These are phyloP conservation scores for Sinocyclocheilus anshuiensis DNA, from an alignment of 2,113 vertebrate genomes.

Conservation along the genomic window DNA sequence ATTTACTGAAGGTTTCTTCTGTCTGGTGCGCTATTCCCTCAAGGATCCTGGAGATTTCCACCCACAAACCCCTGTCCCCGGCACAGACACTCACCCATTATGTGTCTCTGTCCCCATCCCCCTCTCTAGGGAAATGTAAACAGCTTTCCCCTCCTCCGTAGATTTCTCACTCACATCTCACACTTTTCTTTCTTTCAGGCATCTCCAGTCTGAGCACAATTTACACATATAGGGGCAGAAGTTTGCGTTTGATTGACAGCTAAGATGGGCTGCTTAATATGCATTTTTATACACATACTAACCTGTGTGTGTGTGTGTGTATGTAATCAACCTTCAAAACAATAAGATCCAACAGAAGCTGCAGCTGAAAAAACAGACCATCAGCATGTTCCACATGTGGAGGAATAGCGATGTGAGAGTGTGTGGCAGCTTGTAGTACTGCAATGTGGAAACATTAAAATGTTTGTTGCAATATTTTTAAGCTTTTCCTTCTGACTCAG, in stretches of 20 bases:
- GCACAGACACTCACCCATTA: conserved; percentile 36
- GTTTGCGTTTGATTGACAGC: conserved; percentile 44
- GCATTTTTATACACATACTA: conserved; percentile 26
- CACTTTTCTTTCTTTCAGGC: conserved; percentile 26
- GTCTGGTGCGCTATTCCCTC: conserved; percentile 8
- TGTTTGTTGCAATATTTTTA: background rate
- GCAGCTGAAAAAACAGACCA: conserved; percentile 32
- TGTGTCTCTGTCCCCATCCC: conserved; percentile 49
- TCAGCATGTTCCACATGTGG: background rate
- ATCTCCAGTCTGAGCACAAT: conserved; percentile 42
- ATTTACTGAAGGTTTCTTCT: conserved; percentile 45
- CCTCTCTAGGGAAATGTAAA: conserved; percentile 55
- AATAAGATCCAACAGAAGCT: conserved; percentile 60
- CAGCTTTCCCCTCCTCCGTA: conserved; percentile 22
- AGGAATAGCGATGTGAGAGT: background rate
- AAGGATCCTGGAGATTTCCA: conserved; percentile 32
- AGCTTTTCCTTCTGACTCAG: conserved; percentile 2
- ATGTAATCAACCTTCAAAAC: conserved; percentile 48
- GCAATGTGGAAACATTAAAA: background rate
- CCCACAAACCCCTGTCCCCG: conserved; percentile 16
- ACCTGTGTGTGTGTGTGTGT: background rate
- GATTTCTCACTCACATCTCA: conserved; percentile 18
- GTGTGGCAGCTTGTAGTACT: background rate
- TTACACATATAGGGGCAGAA: conserved; percentile 41
- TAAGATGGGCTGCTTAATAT: conserved; percentile 7